These are phyloP conservation scores for Gryon sp. DNA, from an alignment of 1,140 invertebrate species.

Conservation along the genomic window DNA sequence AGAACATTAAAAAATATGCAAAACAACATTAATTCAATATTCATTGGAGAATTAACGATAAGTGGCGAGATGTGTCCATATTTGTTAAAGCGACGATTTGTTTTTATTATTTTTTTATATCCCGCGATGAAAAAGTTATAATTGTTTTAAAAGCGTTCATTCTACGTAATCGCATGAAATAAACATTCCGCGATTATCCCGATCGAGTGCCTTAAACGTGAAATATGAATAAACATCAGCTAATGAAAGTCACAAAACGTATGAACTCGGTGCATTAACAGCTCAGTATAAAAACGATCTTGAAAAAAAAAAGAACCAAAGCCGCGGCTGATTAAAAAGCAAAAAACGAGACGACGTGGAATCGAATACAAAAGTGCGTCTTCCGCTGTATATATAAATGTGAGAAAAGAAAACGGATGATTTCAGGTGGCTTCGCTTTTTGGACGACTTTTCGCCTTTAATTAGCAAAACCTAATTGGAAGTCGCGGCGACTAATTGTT, in stretches of 20 bases:
- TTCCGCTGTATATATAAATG: background rate
- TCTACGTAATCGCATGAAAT: no score
- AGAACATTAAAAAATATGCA: no score
- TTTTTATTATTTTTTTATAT: no score
- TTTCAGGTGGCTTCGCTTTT: constrained; percentile 20
- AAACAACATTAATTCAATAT: no score
- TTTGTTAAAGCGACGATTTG: no score
- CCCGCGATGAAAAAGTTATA: no score
- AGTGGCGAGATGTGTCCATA: no score
- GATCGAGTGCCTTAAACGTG: no score
- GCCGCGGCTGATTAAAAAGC: constrained; percentile 33
- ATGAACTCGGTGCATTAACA: background rate
- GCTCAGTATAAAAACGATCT: background rate
- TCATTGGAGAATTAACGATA: no score
- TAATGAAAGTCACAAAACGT: background rate
- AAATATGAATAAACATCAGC: background rate
- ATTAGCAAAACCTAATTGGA: constrained; percentile 55
- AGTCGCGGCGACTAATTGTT: constrained; percentile 45
- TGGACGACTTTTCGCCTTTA: constrained; percentile 35
- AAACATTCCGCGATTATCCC: no score
- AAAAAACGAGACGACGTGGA: constrained; percentile 4
- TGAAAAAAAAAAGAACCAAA: constrained; percentile 6
- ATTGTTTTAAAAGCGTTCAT: no score
- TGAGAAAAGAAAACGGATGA: constrained; percentile 22
- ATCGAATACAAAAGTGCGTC: constrained; percentile 20